Evolutionary conservation across 2,888 invertebrate genomes (phyloP).

Genomic region (Tenthredo livida): DNA sequence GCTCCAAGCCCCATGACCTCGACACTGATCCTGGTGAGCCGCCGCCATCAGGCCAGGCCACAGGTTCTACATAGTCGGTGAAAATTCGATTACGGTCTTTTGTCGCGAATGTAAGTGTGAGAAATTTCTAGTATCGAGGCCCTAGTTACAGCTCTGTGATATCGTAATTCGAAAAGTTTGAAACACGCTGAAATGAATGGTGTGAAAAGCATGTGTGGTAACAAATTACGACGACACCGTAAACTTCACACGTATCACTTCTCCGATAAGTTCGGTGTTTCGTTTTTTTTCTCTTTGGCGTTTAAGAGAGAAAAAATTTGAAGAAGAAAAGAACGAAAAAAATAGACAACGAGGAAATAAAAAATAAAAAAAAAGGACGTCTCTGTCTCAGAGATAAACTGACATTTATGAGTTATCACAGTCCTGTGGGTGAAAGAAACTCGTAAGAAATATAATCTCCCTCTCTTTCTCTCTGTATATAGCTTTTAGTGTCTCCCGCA

Average conservation of each 20-base stretch:
- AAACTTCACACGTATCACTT: background rate
- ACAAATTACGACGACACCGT: conserved; percentile 15
- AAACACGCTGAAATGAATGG: background rate
- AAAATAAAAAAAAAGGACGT: background rate
- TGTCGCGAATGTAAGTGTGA: conserved; percentile 13
- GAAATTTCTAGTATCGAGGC: background rate
- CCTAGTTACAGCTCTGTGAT: no score
- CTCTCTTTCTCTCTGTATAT: no score
- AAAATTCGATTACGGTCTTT: background rate
- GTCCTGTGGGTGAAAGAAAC: background rate
- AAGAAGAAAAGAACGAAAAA: background rate
- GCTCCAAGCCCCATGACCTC: conserved; percentile 9
- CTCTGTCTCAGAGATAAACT: conserved; percentile 1
- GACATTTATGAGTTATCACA: conserved; percentile 14
- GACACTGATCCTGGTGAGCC: background rate
- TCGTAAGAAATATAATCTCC: background rate
- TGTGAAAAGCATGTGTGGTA: conserved; percentile 5
- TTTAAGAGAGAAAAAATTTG: background rate
- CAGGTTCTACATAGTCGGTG: background rate
- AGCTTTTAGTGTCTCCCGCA: background rate
- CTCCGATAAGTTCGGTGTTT: background rate
- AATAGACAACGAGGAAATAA: background rate
- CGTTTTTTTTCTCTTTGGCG: no score
- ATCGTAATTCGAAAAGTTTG: background rate
- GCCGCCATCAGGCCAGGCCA: background rate